Percentiles rank a stretch among this genome's conserved stretches.
These are phyloP conservation scores for Hylia prasina DNA, from an alignment of 2,113 vertebrate species.

Conservation along the genomic window DNA sequence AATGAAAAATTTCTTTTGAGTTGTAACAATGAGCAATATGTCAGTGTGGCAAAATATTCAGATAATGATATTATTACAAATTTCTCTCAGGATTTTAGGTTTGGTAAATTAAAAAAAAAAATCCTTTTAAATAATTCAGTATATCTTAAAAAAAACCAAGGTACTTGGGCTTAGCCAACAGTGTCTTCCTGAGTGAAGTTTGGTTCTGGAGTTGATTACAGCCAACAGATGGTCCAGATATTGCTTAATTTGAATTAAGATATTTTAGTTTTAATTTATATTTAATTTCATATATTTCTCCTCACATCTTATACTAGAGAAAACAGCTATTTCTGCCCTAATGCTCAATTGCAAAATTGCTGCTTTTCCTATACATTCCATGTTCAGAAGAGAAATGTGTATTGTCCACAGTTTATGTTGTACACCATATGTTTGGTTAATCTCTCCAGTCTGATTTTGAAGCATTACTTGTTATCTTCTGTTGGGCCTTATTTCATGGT, in stretches of 20 bases:
- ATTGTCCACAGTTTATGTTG: neutral
- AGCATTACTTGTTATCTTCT: neutral
- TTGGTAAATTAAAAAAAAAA: neutral
- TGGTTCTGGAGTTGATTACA: neutral
- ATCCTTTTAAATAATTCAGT: neutral
- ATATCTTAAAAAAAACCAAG: neutral
- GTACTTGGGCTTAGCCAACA: neutral
- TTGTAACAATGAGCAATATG: conserved; percentile 11
- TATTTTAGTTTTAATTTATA: neutral
- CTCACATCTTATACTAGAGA: neutral
- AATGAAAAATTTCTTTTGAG: neutral
- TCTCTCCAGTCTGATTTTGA: conserved; percentile 36
- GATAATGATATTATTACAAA: neutral
- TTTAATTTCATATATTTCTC: no score
- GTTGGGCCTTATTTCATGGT: conserved; percentile 1
- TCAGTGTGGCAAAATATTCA: neutral
- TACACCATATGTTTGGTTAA: conserved; percentile 8
- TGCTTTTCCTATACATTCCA: neutral
- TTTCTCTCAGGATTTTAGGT: neutral
- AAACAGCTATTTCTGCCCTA: neutral
- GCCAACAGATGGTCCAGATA: neutral
- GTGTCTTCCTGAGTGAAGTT: neutral
- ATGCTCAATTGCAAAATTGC: neutral
- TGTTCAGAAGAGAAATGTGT: neutral
- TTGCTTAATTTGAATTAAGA: neutral